Base-by-base conservation (phyloP, 1,140 invertebrate genomes). In the Brachionus plicatilis region DNA sequence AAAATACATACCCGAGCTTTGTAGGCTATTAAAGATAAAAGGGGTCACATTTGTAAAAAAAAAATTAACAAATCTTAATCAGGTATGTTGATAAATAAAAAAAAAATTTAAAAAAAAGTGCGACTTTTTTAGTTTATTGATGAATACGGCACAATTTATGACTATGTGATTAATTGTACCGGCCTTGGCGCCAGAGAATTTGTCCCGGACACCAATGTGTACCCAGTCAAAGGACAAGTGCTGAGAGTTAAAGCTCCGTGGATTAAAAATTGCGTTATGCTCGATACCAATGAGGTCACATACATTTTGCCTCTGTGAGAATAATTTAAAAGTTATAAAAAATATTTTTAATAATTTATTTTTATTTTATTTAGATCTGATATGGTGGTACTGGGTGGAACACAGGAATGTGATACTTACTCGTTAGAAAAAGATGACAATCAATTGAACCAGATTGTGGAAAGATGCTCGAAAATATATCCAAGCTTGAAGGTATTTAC, bases 141-240 rank as follows among this genome's bases (percentile, higher is more conserved):
- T 14, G 53, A 45, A 86, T 80, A 88, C 17, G 80, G 78, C 24
- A 85, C 83, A 11, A 56, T 93, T 50, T 95, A 92, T 87, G 93
- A 97, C 89, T 89, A 95, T 3, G 90, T 96, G 33, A 92, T 98
- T 1, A 98, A 98, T 88, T 97, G 96, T 87, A 92, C 93, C 0
- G 96, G 96, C 3, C 89, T 97, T 33, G 94, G 94, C 6, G 93
- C 95, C 11, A 92, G 92, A 87, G 88, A 92, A 85, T 90, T 98
- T 27, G 94, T 93, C 85, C 90, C 92, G 33, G 96, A 98, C 88
- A 87, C 90, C 76, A 91, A 92, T 87, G 86, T 97, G n/a, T 92
- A 94, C 47, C 93, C 96, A 0, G 92, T 97, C n/a, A 85, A 88
- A 78, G 96, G 96, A 6, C 96, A 98, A 91, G 91, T 97, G 1